A percentile compares a stretch with the other conserved stretches of the same genome.
Evolutionary conservation across 2,888 invertebrate genomes (phyloP).

Genomic region (Brenthis ino): DNA sequence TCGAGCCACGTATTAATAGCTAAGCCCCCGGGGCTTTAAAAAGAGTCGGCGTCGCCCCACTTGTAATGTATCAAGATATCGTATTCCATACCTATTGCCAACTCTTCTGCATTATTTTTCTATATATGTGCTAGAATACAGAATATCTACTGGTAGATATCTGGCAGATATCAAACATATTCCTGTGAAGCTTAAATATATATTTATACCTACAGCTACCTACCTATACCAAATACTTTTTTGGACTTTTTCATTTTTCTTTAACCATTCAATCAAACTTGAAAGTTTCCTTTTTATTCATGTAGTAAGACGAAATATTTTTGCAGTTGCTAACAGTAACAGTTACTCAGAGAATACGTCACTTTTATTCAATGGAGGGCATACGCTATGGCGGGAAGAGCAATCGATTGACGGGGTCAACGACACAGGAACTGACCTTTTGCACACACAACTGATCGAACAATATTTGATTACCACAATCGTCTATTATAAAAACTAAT

Average conservation of each 20-base stretch:
- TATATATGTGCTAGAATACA: constrained; percentile 4
- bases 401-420: constrained; percentile 77
- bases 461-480: constrained; percentile 41
- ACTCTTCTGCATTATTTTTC: constrained; percentile 28
- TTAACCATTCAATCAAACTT: too few relatives aligned
- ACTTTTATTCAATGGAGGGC: constrained; percentile 66
- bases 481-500: constrained; percentile 16
- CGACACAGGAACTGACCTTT: constrained; percentile 79
- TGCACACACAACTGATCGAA: constrained; percentile 76
- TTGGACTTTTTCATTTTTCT: too few relatives aligned
- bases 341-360: constrained; percentile 42
- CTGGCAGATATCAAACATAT: not conserved
- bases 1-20: constrained; percentile 54
- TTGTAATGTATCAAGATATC: constrained; percentile 72
- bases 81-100: constrained; percentile 54
- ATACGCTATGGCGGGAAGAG: constrained; percentile 70
- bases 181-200: too few relatives aligned
- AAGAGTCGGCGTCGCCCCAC: constrained; percentile 58
- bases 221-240: too few relatives aligned
- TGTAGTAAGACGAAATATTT: not conserved
- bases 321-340: constrained; percentile 19
- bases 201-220: too few relatives aligned
- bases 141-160: not conserved
- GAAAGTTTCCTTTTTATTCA: too few relatives aligned
- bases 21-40: constrained; percentile 64